Base-by-base conservation (phyloP, 2,113 vertebrate genomes). In the Neoarius graeffei region DNA sequence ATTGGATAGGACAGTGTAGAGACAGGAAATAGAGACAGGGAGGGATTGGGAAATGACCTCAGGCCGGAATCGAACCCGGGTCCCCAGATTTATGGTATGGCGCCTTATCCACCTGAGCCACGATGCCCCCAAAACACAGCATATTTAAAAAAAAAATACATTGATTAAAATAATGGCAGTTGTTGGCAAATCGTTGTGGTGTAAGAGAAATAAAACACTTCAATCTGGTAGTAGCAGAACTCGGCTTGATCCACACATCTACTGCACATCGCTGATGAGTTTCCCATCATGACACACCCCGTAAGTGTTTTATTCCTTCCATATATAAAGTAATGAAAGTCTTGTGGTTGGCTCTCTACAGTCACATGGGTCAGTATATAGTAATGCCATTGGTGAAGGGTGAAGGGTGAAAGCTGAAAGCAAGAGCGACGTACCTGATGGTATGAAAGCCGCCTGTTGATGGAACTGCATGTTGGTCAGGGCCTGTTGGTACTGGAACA, bases 381-480 rank as follows among this genome's bases (percentile, higher is more conserved):
- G 88, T 85, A 88, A 85, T 88, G 81, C 92, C 93, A 93, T 93
- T 86, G 90, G 66, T 86, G 27, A 73, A 73, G 20, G 59, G 42
- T 27, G 10, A 50, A 93, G 17, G 8, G 73, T 30, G 42, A 74
- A 10, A 76, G 48, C 35, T 80, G 94, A 96, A 94, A 93, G 92
- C 95, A 95, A 94, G 94, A 83, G 57, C 20, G 85, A 48, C 97
- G 95, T 97, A 99, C 98, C 98, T 98, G 98, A 98, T 93, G 98
- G 98, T 93, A 99, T 96, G 92, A 99, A 99, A 89, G 98, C 97
- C 90, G 98, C 96, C 94, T 99, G 98, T 94, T 99, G 98, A 92
- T 99, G 98, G 94, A 99, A 96, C 96, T 99, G 98, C 98, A 99
- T 99, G 97, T 97, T 99, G 97, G 98, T 97, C 94, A 99, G 97